Base-by-base conservation (phyloP, 2,888 invertebrate genomes). In the Yponomeuta sedellus region DNA sequence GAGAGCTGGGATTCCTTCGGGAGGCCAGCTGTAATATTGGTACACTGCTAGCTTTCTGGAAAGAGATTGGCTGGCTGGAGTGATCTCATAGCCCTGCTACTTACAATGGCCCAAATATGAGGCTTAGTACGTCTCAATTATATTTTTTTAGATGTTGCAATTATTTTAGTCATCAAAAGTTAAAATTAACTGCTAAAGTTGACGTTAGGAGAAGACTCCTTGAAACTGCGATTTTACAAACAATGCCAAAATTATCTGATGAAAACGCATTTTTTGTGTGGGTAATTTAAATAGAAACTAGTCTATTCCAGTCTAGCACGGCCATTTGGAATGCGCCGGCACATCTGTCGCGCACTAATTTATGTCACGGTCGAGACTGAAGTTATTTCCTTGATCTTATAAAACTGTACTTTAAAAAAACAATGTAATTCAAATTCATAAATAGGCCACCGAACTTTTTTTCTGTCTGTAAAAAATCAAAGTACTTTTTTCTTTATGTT, bases 311-410 rank as follows among this genome's bases (percentile, higher is more conserved):
- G 78, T 70, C 71, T 70, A 67, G 74, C 12, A 71, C 72, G 72
- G 71, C 71, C 72, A 76, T 71, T 68, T 71, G 83, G 85, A 83
- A 86, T 86, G 83, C 75, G 82, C 74, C 71, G 75, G 68, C 75
- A 74, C 88, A 88, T 85, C 87, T 88, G 88, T 85, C 80, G 76
- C 73, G 74, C 78, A 78, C 75, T 88, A 86, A 85, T 77, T 88
- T 87, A 87, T 75, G 70, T 67, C 64, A 67, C 58, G 63, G 65
- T 52, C 65, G 65, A 20, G 59, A 39, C 57, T 16, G 56, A 19
- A n/a, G 34, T 56, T 20, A 40, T 63, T 63, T 63, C 63, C 63
- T 63, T 63, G 40, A 16, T 63, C 25, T 63, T 59, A 20, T 25
- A 59, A 19, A 58, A 20, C 20, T 20, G 0, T 39, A 61, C 61